Evolutionary conservation across 2,797 vertebrate species (phyloP), one percentile per base, ranked within the genome.

Genomic region (Sebastolobus alascanus): DNA sequence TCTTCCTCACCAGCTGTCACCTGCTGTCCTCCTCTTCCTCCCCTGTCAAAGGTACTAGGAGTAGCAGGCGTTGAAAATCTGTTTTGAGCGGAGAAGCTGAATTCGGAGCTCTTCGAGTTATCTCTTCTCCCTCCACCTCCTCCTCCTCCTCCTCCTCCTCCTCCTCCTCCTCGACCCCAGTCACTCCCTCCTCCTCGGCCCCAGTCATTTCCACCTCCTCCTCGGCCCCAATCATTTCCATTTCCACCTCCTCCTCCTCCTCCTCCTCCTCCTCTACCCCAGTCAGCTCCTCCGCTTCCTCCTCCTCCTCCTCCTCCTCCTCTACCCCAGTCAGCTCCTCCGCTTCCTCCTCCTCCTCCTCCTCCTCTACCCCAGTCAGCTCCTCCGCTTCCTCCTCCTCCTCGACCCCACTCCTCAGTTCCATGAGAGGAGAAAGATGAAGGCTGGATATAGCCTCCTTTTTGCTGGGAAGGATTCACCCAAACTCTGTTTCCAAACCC

Each of bases 401-500:
- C 81, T 33, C 92, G 89, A 91, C 92, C 1, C 91, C 94, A 95
- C 52, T 93, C 90, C 10, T 85, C 84, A 29, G 80, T 79, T 22
- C 77, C 92, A 14, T 73, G 82, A 40, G 90, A 87, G 68, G 96
- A 92, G 88, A 97, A 98, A 2, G 94, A 92, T 4, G 97, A 96
- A 1, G 97, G 95, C 87, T 98, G 97, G 56, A 96, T 94, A 64
- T 90, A 94, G 14, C 84, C 80, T 64, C 88, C 93, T 65, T 93
- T 90, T 56, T 95, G 94, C 68, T 96, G 96, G 58, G 94, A 93
- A 2, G 96, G 96, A 88, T 96, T 96, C 84, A 96, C 93, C 96
- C 96, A 97, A 63, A 96, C 95, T 71, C 93, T 87, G 90, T 96
- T 96, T 50, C 95, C 93, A 80, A 87, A 96, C 0, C 94, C 96